Evolutionary conservation across 2,888 invertebrate genomes (phyloP).

Genomic region (Timema podura): DNA sequence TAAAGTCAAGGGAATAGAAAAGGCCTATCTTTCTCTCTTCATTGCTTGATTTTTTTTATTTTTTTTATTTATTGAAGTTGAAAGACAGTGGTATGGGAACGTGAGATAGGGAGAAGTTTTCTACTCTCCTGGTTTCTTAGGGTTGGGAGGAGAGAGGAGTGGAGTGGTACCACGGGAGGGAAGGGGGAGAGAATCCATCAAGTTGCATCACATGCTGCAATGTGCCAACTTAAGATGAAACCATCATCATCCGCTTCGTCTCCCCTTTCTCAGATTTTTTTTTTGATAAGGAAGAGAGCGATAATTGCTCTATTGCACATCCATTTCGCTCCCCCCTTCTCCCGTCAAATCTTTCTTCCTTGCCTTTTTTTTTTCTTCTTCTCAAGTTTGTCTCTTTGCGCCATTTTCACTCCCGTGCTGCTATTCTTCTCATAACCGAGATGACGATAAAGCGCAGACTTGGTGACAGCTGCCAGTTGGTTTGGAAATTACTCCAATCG

Average conservation of each 20-base stretch:
- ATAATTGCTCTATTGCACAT: conserved; percentile 24
- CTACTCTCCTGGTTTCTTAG: too few species aligned
- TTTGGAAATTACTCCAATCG: conserved; percentile 26
- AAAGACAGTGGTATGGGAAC: too few species aligned
- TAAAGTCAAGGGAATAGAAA: conserved; percentile 10
- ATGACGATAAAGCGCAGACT: conserved; percentile 12
- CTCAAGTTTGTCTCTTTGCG: neutral
- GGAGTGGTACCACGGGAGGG: too few species aligned
- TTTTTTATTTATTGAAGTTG: neutral
- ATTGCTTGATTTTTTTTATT: neutral
- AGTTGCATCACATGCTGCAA: conserved; percentile 16
- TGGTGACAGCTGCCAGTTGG: conserved; percentile 28
- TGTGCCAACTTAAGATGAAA: conserved; percentile 22
- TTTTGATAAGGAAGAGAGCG: conserved; percentile 23
- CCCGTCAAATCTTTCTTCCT: neutral
- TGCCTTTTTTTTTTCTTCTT: neutral
- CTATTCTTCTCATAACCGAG: too few species aligned
- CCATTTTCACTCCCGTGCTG: too few species aligned
- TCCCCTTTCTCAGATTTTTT: conserved; percentile 20
- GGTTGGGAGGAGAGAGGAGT: too few species aligned
- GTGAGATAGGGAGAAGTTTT: too few species aligned
- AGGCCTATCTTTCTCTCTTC: neutral
- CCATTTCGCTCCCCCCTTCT: conserved; percentile 4
- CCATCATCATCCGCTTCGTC: conserved; percentile 12
- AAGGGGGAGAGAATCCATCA: conserved; percentile 18